Conservation (phyloP, 2,113 vertebrate genomes). For the Solenodon paradoxus region DNA sequence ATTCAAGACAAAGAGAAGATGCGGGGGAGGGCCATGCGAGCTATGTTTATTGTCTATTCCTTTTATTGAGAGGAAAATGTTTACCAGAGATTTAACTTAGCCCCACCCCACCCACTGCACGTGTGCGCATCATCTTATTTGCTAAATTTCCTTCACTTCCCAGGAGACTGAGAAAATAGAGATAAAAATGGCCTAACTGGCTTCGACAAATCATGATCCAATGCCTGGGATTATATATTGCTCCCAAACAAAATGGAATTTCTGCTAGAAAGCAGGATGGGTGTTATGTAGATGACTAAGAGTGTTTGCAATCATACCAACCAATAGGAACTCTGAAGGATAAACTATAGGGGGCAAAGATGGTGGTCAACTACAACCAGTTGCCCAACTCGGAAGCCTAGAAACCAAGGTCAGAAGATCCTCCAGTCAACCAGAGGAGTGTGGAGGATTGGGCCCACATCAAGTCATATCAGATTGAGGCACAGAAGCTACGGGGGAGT, state of each 20-base stretch:
- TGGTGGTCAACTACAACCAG: neutral
- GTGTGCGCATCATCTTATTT: neutral
- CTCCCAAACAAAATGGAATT: constrained; percentile 38
- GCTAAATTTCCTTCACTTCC: neutral
- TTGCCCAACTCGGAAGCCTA: neutral
- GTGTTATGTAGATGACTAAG: neutral
- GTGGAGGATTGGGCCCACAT: neutral
- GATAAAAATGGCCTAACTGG: constrained; percentile 49
- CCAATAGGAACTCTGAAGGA: neutral
- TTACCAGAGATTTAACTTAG: neutral
- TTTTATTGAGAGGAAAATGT: neutral
- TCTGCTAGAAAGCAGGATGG: neutral
- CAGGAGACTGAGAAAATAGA: constrained; percentile 19
- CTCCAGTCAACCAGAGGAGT: neutral
- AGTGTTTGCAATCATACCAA: neutral
- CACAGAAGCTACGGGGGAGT: neutral
- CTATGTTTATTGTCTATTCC: neutral
- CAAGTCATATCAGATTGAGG: neutral
- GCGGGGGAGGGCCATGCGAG: neutral
- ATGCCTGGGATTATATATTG: neutral
- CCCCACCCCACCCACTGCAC: rapidly evolving
- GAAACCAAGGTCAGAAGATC: neutral
- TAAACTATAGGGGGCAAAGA: neutral
- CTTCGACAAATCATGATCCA: constrained; percentile 35
- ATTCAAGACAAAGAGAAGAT: neutral